A percentile compares a stretch with the other conserved stretches of the same genome.
Evolutionary conservation across 2,797 vertebrate species (phyloP).

Genomic region (Hippocampus kuda): DNA sequence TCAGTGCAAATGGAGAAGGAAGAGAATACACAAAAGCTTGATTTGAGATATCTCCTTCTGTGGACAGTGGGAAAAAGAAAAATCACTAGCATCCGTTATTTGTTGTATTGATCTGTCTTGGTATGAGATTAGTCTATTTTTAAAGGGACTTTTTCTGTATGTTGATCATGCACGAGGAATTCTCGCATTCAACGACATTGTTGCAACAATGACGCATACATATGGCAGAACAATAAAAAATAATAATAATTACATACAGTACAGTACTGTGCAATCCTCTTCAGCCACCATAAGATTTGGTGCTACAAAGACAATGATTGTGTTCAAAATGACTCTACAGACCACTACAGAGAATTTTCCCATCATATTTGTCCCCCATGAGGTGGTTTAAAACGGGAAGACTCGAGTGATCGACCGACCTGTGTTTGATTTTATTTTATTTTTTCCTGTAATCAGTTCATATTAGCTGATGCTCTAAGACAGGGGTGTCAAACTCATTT

Average conservation of each 20-base stretch:
- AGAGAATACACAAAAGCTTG: slow-evolving; percentile 1
- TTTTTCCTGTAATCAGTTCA: no score
- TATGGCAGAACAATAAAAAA: neutral
- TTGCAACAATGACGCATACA: neutral
- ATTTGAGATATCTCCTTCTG: neutral
- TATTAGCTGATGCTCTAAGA: no score
- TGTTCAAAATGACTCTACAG: no score
- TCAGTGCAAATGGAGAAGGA: slow-evolving; percentile 6
- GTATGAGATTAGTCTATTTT: slow-evolving; percentile 23
- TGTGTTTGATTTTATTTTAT: no score
- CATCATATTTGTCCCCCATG: no score
- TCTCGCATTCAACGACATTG: neutral
- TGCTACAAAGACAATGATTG: no score
- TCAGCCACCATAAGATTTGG: neutral
- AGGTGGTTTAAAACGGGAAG: no score
- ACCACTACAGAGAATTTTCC: no score
- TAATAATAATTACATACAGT: neutral
- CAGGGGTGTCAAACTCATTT: no score
- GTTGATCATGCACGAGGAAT: slow-evolving; percentile 7
- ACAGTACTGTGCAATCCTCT: neutral
- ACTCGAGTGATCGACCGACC: no score
- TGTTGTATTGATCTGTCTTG: slow-evolving; percentile 20
- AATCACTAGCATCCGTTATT: slow-evolving; percentile 7
- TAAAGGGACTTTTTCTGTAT: slow-evolving; percentile 7
- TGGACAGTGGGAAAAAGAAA: neutral